These are phyloP conservation scores for Troides helena DNA, from an alignment of 2,888 invertebrate species.

Conservation along the genomic window DNA sequence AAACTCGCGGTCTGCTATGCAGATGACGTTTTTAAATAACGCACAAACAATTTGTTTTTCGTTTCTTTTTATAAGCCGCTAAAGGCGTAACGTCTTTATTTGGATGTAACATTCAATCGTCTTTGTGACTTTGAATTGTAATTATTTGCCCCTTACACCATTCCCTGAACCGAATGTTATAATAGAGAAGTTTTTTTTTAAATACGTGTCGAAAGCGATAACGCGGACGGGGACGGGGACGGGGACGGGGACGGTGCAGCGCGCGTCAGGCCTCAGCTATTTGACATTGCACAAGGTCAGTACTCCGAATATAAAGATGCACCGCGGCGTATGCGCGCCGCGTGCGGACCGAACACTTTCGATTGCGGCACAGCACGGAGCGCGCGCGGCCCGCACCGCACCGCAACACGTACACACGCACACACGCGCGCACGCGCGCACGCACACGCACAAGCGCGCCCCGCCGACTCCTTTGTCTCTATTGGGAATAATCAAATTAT, in stretches of 20 bases:
- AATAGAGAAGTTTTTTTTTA: too few species aligned
- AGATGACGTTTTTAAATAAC: neutral
- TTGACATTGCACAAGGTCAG: slow-evolving; percentile 80
- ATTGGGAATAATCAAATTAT: slow-evolving; percentile 35
- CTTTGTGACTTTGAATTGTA: too few species aligned
- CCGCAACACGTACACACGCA: slow-evolving; percentile 16
- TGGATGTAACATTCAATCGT: too few species aligned
- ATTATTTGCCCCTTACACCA: too few species aligned
- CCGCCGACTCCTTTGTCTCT: slow-evolving; percentile 51
- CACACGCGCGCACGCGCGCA: too few species aligned
- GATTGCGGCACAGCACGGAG: slow-evolving; percentile 58
- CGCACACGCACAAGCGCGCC: slow-evolving; percentile 43
- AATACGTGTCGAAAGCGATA: too few species aligned
- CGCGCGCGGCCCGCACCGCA: slow-evolving; percentile 35
- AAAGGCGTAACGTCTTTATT: too few species aligned
- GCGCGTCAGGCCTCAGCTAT: slow-evolving; percentile 62
- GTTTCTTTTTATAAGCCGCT: too few species aligned
- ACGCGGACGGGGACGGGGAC: too few species aligned
- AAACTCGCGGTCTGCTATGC: slow-evolving; percentile 15
- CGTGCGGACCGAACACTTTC: slow-evolving; percentile 71
- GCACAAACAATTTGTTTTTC: too few species aligned
- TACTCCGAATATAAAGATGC: slow-evolving; percentile 77
- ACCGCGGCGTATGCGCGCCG: slow-evolving; percentile 55
- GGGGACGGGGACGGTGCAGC: slow-evolving; percentile 37
- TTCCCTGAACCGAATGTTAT: too few species aligned